A percentile compares a stretch with the other conserved stretches of the same genome.
These are phyloP conservation scores for Speoplatyrhinus poulsoni DNA, from an alignment of 2,113 vertebrate genomes.

Conservation along the genomic window DNA sequence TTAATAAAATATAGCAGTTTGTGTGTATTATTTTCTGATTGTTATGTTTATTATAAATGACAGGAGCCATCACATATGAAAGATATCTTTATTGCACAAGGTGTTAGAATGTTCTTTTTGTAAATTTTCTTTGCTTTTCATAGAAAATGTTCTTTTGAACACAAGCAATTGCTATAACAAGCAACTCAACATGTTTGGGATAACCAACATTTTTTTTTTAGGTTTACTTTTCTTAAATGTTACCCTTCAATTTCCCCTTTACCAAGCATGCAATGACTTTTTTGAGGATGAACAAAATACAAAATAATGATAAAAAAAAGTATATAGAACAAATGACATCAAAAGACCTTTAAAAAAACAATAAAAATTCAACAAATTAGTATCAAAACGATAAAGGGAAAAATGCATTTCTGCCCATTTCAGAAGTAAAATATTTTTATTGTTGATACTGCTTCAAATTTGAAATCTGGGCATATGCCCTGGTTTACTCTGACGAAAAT, in stretches of 20 bases:
- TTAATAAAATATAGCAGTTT: too few species aligned
- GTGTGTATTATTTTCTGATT: background rate
- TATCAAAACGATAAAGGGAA: conserved; percentile 75
- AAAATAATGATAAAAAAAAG: conserved; percentile 72
- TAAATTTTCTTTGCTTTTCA: conserved; percentile 86
- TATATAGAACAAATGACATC: conserved; percentile 79
- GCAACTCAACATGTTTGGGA: conserved; percentile 85
- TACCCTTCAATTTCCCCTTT: conserved; percentile 79
- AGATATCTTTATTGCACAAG: conserved; percentile 99
- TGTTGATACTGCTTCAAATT: conserved; percentile 76
- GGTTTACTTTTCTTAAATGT: conserved; percentile 71
- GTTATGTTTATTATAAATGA: conserved; percentile 51
- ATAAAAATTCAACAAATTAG: conserved; percentile 73
- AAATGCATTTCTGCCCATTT: conserved; percentile 62
- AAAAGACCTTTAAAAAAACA: conserved; percentile 72
- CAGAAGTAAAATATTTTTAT: conserved; percentile 67
- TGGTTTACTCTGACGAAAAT: conserved; percentile 96
- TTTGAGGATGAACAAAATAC: conserved; percentile 74
- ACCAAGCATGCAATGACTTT: conserved; percentile 94
- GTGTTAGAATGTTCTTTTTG: conserved; percentile 91
- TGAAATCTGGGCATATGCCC: conserved; percentile 81
- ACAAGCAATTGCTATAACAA: conserved; percentile 98
- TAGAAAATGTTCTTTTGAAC: conserved; percentile 98
- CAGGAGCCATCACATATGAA: conserved; percentile 79
- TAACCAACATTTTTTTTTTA: conserved; percentile 67